These are phyloP conservation scores for Lepas anatifera DNA, from an alignment of 2,888 invertebrate genomes.

Conservation along the genomic window DNA sequence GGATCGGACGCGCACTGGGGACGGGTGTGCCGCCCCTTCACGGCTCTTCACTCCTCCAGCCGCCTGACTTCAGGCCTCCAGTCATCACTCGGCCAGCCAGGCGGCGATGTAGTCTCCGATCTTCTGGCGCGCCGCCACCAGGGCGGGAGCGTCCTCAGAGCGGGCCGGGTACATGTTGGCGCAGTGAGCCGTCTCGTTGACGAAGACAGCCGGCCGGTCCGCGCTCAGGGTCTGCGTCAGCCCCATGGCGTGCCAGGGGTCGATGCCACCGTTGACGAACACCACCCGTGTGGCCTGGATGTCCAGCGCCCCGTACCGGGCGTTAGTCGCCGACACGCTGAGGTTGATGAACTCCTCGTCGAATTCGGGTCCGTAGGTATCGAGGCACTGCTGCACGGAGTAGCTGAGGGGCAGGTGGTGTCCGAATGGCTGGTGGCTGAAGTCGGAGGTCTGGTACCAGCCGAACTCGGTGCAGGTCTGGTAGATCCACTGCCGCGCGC, in stretches of 20 bases:
- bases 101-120: too few relatives aligned
- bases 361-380: slow-evolving; percentile 57
- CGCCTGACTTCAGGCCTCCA: too few relatives aligned
- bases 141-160: too few relatives aligned
- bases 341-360: not conserved
- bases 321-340: slow-evolving; percentile 53
- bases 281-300: slow-evolving; percentile 30
- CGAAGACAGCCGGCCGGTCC: slow-evolving; percentile 15
- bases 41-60: too few relatives aligned
- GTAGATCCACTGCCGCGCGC: slow-evolving; percentile 76
- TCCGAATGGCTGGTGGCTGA: slow-evolving; percentile 54
- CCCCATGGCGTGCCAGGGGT: slow-evolving; percentile 42
- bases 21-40: too few relatives aligned
- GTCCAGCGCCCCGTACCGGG: slow-evolving; percentile 32
- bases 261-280: slow-evolving; percentile 36
- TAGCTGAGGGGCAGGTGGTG: slow-evolving; percentile 60
- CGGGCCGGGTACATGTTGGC: too few relatives aligned
- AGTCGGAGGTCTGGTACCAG: slow-evolving; percentile 77
- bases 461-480: slow-evolving; percentile 96
- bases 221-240: slow-evolving; percentile 25
- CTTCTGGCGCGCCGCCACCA: too few relatives aligned
- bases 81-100: too few relatives aligned
- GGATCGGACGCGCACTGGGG: too few relatives aligned
- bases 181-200: too few relatives aligned
- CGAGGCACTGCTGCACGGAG: slow-evolving; percentile 65